Base-by-base conservation (phyloP, 92 coral and sea anemone genomes). In the Porites lobata region DNA sequence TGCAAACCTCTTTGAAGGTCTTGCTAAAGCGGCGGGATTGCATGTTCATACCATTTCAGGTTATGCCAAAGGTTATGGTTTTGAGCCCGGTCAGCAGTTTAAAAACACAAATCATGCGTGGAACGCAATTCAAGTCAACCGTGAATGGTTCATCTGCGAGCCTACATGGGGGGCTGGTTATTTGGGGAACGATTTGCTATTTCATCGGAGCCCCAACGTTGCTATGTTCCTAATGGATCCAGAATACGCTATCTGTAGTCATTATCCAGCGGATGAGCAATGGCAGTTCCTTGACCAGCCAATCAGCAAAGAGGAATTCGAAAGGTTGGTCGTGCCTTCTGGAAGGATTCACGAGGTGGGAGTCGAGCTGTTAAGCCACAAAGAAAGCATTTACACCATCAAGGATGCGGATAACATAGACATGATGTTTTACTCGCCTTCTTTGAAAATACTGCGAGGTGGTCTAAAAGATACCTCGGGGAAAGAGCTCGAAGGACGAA, bases 101-200 rank as follows among this genome's bases (percentile, higher is more conserved):
- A 73, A 70, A 20, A 87, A 86, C 54, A 19, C 87, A 29, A 88
- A 87, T 53, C 94, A 91, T 79, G 94, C 91, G 87, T 95, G 98
- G 98, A 95, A 95, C 79, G 92, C 89, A 17, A 76, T 93, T 29
- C 77, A 86, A 26, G 79, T 95, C 74, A 91, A 89, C 7, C 71
- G 89, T 65, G 86, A 93, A 69, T 95, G 96, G 98, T 93, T 85
- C 69, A 72, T 93, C 52, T 89, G 94, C 19, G 98, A 93, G 77
- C 94, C 94, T 22, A 95, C 98, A 2, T 90, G 93, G 94, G 96
- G 96, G 17, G 92, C 94, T 8, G 98, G 98, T 57, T 47, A 69
- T 18, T 82, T 95, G 57, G 92, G 94, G 51, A 79, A 89, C 22
- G 98, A 95, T 80, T 84, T 90, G 90, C 69, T 88, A 43, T 95